Percentiles rank a stretch among this genome's conserved stretches.
Evolutionary conservation across 2,888 invertebrate genomes (phyloP).

Genomic region (Athetis lepigone): DNA sequence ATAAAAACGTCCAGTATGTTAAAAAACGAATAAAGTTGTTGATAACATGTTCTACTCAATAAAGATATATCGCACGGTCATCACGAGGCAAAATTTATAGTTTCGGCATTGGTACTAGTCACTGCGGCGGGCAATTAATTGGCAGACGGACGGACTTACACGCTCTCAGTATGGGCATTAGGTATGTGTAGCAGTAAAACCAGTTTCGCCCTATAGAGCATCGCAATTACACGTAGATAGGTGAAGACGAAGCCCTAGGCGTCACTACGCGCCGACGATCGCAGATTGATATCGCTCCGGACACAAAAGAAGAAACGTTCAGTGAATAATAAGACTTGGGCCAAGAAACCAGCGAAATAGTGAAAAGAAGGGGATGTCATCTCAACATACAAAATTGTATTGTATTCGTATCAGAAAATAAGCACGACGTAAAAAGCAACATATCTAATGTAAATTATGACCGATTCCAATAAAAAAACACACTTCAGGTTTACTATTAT

Average conservation of each 20-base stretch:
- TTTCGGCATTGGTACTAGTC: slow-evolving; percentile 73
- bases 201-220: slow-evolving; percentile 81
- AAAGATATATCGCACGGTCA: slow-evolving; percentile 71
- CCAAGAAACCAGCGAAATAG: slow-evolving; percentile 60
- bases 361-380: too few relatives aligned
- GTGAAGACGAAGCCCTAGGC: slow-evolving; percentile 80
- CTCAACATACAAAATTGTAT: too few relatives aligned
- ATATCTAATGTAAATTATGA: background rate
- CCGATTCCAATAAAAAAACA: too few relatives aligned
- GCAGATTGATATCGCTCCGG: slow-evolving; percentile 86
- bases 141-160: slow-evolving; percentile 78
- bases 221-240: slow-evolving; percentile 82
- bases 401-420: too few relatives aligned
- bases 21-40: slow-evolving; percentile 59
- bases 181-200: slow-evolving; percentile 78
- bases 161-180: slow-evolving; percentile 81
- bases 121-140: slow-evolving; percentile 80
- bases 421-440: too few relatives aligned
- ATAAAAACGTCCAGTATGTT: slow-evolving; percentile 57
- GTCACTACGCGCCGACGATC: slow-evolving; percentile 78
- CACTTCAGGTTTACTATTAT: too few relatives aligned
- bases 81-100: slow-evolving; percentile 74
- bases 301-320: slow-evolving; percentile 85
- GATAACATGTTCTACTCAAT: slow-evolving; percentile 66
- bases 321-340: slow-evolving; percentile 83